Base-by-base conservation (phyloP, 2,888 invertebrate genomes). In the Campoletis raptor region DNA sequence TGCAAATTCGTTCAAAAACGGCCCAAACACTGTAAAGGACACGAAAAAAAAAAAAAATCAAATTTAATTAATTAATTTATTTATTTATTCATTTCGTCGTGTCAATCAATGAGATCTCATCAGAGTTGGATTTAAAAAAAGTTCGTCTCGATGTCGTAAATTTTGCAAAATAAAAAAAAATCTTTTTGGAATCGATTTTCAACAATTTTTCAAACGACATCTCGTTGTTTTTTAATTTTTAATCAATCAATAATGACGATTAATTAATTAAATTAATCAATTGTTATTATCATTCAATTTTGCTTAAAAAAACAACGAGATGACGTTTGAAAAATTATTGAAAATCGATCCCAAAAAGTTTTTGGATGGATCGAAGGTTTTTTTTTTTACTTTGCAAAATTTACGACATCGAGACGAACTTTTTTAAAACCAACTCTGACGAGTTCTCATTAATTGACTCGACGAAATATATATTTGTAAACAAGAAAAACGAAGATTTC, bases 401-500 rank as follows among this genome's bases (percentile, higher is more conserved):
- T 4, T 24, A 48, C 24, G 57, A 57, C 57, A 10, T 12, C 24
- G 57, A 10, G 57, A 57, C 57, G 57, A 57, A 24, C 57, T 57
- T 24, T 3, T 57, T 24, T 21, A 12, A 6, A 4, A n/a, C n/a
- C 0, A 6, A 21, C 7, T 37, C 30, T 57, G 12, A 57, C 10
- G 24, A 5, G 21, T 9, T 54, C 40, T 54, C 45, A 42, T 57
- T 24, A 21, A 81, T 54, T 66, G 15, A 36, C n/a, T 10, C 24
- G 18, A 40, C 0, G 6, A n/a, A 42, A 76, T 64, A 18, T 64
- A 18, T 18, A 40, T 69, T 52, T 52, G 42, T 64, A 9, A 77
- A 77, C 24, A 30, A 61, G 15, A 40, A 67, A 72, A 72, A 36
- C 15, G 40, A 9, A 77, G 40, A 37, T 78, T 9, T 21, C 8